Conservation (phyloP, 2,797 vertebrate genomes). For the Danio albolineatus region DNA sequence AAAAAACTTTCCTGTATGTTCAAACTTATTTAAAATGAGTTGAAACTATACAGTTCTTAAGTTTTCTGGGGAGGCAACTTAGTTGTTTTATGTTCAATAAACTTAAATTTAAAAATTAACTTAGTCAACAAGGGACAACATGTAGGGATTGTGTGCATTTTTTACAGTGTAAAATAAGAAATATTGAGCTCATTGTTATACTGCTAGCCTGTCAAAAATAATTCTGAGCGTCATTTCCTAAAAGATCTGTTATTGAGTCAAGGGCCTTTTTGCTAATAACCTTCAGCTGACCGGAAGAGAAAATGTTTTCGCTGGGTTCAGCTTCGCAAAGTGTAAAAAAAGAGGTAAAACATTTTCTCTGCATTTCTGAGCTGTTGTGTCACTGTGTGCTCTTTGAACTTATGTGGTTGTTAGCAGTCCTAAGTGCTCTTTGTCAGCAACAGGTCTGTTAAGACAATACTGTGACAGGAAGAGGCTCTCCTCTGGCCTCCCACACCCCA, state of each 20-base stretch:
- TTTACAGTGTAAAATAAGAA: slow-evolving; percentile 6
- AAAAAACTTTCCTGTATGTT: too few species aligned
- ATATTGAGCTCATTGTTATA: slow-evolving; percentile 56
- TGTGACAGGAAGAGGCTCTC: slow-evolving; percentile 74
- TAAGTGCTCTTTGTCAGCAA: slow-evolving; percentile 76
- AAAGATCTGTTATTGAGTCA: slow-evolving; percentile 59
- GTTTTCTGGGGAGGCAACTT: too few species aligned
- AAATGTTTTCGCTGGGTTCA: slow-evolving; percentile 68
- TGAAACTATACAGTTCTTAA: too few species aligned
- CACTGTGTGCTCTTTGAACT: slow-evolving; percentile 79
- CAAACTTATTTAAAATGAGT: too few species aligned
- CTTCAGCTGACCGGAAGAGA: slow-evolving; percentile 60
- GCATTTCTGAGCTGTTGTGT: slow-evolving; percentile 70
- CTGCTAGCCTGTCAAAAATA: slow-evolving; percentile 54
- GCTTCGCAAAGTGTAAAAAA: slow-evolving; percentile 51
- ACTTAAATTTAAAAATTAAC: too few species aligned
- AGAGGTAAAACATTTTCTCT: slow-evolving; percentile 32
- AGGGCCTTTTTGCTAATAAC: slow-evolving; percentile 61
- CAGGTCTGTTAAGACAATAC: slow-evolving; percentile 71
- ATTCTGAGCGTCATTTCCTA: slow-evolving; percentile 57
- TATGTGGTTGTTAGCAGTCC: slow-evolving; percentile 75
- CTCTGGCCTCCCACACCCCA: slow-evolving; percentile 63
- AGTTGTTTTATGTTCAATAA: too few species aligned
- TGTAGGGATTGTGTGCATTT: too few species aligned
- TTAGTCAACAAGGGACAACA: too few species aligned